Conservation (phyloP, 2,888 invertebrate genomes). For the Nymphalis urticae region DNA sequence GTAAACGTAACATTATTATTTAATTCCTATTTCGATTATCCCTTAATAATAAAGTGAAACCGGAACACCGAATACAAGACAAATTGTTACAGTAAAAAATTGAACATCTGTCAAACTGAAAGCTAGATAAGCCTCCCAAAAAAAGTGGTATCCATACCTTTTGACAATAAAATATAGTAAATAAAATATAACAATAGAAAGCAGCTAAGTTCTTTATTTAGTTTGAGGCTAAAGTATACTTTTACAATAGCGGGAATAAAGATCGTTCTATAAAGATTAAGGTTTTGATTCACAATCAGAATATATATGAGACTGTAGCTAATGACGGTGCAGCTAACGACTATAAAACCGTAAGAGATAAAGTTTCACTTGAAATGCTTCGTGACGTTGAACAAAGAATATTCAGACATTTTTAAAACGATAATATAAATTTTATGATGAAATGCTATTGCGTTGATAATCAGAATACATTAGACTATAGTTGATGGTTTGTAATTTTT, state of each 20-base stretch:
- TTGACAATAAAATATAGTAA: no score
- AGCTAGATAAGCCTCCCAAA: no score
- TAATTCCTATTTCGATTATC: no score
- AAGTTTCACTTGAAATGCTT: conserved; percentile 1
- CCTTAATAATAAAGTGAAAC: no score
- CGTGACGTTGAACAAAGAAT: conserved; percentile 3
- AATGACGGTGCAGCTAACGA: conserved; percentile 29
- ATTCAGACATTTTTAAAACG: not conserved
- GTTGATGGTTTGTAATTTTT: not conserved
- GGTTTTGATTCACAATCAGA: conserved; percentile 28
- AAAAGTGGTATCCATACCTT: no score
- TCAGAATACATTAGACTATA: not conserved
- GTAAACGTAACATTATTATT: no score
- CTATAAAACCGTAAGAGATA: conserved; percentile 11
- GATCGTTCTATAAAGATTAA: conserved; percentile 34
- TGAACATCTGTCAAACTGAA: no score
- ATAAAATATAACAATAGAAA: not conserved
- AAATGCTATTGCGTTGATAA: not conserved
- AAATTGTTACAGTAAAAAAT: no score
- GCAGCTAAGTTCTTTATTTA: not conserved
- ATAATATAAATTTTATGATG: conserved; percentile 1
- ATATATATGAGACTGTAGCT: conserved; percentile 24
- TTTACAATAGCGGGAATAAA: conserved; percentile 34
- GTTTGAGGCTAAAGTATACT: conserved; percentile 4
- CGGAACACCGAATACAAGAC: no score